phyloP scores from a whole-genome alignment of 2,113 vertebrate species.

The Amazona vittata region DNA sequence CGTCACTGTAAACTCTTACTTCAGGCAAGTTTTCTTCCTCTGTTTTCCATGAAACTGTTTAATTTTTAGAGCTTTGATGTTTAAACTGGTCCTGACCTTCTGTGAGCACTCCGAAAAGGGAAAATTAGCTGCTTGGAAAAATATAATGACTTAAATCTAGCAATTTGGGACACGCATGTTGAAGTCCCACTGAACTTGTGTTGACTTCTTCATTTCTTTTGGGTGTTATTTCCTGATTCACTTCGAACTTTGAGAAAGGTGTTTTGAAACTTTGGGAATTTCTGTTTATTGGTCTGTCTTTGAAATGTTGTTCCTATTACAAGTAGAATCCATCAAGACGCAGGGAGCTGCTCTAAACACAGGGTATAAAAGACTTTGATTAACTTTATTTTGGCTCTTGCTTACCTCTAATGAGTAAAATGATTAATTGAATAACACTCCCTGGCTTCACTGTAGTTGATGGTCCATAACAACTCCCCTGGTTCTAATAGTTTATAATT shows the following conservation, averaged over 20 bases:
- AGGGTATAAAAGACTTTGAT: conserved; percentile 42
- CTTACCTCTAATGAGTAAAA: conserved; percentile 55
- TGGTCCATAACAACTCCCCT: conserved; percentile 55
- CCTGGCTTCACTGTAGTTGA: conserved; percentile 43
- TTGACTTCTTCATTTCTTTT: conserved; percentile 60
- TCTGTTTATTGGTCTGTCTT: conserved; percentile 58
- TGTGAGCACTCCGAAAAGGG: conserved; percentile 80
- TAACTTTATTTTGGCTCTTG: conserved; percentile 58
- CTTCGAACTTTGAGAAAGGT: conserved; percentile 60
- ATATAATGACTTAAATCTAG: conserved; percentile 76
- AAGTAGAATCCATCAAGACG: conserved; percentile 42
- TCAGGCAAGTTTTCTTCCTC: conserved; percentile 75
- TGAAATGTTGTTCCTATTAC: conserved; percentile 46
- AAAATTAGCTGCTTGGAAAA: conserved; percentile 85
- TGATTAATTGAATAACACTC: conserved; percentile 57
- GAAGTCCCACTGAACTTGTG: conserved; percentile 60
- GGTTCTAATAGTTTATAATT: conserved; percentile 66
- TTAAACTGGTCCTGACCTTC: conserved; percentile 83
- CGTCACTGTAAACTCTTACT: conserved; percentile 74
- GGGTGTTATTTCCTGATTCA: neutral
- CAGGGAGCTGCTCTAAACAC: conserved; percentile 23
- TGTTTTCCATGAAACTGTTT: conserved; percentile 81
- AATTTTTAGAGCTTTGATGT: conserved; percentile 89
- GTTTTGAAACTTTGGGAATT: conserved; percentile 37
- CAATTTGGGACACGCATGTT: conserved; percentile 71